These are phyloP conservation scores for Platynereis dumerilii DNA, from an alignment of 2,888 invertebrate genomes.

Conservation along the genomic window DNA sequence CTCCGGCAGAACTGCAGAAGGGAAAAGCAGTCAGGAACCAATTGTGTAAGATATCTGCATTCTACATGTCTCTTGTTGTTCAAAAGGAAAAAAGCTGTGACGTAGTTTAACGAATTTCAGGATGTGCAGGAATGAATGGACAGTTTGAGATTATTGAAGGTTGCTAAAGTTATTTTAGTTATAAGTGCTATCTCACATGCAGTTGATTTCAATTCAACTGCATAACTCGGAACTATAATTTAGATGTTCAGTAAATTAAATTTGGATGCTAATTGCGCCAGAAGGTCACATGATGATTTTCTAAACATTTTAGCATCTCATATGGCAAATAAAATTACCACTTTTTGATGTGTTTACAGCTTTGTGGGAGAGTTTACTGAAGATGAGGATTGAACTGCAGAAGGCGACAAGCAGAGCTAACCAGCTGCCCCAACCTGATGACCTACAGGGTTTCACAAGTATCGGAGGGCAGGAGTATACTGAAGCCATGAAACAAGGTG, in stretches of 20 bases:
- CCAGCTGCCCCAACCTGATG: constrained; percentile 75
- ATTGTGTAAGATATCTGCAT: constrained; percentile 39
- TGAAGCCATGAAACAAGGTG: constrained; percentile 44
- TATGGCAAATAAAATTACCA: constrained; percentile 2
- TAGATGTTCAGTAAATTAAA: no score
- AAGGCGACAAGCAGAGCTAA: constrained; percentile 79
- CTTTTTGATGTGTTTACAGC: constrained; percentile 45
- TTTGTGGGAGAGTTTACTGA: constrained; percentile 85
- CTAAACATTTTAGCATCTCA: background rate
- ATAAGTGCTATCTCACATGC: no score
- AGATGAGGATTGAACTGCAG: constrained; percentile 86
- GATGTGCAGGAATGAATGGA: no score
- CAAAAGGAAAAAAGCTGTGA: background rate
- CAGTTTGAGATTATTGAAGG: no score
- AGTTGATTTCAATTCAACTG: no score
- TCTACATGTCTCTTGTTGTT: background rate
- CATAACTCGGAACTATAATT: no score
- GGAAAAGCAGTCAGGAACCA: constrained; percentile 56
- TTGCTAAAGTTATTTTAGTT: no score
- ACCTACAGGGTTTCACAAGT: constrained; percentile 65
- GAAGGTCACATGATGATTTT: constrained; percentile 1
- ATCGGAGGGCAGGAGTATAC: constrained; percentile 60
- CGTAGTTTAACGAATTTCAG: no score
- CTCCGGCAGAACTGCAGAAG: constrained; percentile 57
- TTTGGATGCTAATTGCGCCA: no score